Evolutionary conservation across 2,113 vertebrate genomes (phyloP).

Genomic region (Ptilorrhoa leucosticta): DNA sequence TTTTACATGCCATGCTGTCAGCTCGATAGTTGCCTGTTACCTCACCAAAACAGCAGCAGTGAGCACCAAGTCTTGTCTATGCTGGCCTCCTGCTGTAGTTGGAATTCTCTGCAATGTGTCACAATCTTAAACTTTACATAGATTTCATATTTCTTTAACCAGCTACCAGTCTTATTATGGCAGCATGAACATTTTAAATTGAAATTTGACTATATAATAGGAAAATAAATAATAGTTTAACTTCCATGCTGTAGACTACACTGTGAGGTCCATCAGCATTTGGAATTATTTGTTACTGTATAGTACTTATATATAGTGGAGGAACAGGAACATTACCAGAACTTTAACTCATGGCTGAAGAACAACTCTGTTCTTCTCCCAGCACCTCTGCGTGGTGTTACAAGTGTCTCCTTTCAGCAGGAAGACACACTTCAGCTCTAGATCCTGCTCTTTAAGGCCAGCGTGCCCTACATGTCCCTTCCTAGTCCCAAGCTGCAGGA

Average conservation of each 20-base stretch:
- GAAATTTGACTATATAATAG: neutral
- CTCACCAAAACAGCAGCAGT: neutral
- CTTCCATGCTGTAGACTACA: neutral
- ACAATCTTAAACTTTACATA: neutral
- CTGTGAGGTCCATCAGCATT: neutral
- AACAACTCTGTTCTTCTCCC: neutral
- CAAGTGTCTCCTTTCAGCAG: neutral
- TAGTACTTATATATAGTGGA: neutral
- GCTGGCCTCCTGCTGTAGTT: neutral
- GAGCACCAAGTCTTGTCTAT: neutral
- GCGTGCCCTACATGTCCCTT: fast-evolving
- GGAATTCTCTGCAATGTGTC: neutral
- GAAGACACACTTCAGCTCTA: neutral
- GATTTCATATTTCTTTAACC: neutral
- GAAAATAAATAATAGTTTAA: neutral
- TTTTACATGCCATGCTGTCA: neutral
- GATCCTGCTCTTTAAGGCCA: neutral
- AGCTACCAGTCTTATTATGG: neutral
- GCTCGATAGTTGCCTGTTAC: neutral
- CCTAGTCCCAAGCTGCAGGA: neutral
- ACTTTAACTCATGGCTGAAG: neutral
- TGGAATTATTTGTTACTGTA: neutral
- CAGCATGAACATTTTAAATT: neutral
- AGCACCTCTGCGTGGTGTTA: neutral
- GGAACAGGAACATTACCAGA: neutral